Percentiles rank a stretch among this genome's conserved stretches.
Evolutionary conservation across 2,113 vertebrate species (phyloP).

Genomic region (Thomomys bottae): DNA sequence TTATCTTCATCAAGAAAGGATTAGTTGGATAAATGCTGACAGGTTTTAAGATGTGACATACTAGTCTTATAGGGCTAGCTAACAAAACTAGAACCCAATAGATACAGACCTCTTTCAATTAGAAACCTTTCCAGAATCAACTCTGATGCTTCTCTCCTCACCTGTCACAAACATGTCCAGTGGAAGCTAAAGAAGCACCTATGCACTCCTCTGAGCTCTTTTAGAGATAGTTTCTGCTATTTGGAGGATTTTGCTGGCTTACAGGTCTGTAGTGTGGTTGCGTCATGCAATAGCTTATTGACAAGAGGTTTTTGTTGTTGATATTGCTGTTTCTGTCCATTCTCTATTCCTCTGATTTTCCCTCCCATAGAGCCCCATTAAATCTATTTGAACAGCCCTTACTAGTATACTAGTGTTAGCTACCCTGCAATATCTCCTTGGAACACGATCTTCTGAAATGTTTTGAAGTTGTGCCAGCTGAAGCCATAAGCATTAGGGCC

Average conservation of each 20-base stretch:
- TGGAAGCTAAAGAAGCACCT: not conserved
- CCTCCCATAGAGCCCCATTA: constrained; percentile 5
- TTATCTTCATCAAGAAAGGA: not conserved
- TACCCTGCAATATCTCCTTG: constrained; percentile 40
- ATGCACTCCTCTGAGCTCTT: not conserved
- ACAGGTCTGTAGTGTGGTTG: not conserved
- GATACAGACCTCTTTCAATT: not conserved
- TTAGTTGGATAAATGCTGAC: not conserved
- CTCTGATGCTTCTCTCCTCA: not conserved
- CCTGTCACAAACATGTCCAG: not conserved
- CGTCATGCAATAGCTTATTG: constrained; percentile 55
- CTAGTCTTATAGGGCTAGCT: too few species aligned
- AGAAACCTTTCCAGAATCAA: not conserved
- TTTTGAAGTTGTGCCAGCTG: constrained; percentile 69
- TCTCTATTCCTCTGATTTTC: constrained; percentile 44
- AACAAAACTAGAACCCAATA: not conserved
- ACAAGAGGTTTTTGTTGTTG: constrained; percentile 34
- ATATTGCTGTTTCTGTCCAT: constrained; percentile 53
- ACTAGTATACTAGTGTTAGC: not conserved
- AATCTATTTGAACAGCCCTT: constrained; percentile 69
- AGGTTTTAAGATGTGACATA: not conserved
- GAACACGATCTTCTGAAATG: constrained; percentile 62
- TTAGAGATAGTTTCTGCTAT: not conserved
- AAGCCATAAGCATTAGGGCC: constrained; percentile 46
- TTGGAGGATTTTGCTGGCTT: constrained; percentile 34